These are phyloP conservation scores for Drosophila gaucha DNA, from an alignment of 2,888 invertebrate species.

Conservation along the genomic window DNA sequence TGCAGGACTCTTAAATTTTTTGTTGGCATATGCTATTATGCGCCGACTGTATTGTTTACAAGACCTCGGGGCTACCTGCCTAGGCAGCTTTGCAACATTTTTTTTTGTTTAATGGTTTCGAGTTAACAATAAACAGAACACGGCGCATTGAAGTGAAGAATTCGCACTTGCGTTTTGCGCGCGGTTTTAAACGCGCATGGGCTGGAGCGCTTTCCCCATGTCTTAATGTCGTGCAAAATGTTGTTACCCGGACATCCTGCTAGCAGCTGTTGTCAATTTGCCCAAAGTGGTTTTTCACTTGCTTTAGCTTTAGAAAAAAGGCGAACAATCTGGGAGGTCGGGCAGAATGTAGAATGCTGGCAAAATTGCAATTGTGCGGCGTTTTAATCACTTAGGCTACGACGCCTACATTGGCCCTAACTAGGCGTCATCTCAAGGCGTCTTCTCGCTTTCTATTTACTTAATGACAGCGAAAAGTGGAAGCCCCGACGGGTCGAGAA, in stretches of 20 bases:
- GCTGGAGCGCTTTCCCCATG: slow-evolving; percentile 36
- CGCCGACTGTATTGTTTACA: slow-evolving; percentile 69
- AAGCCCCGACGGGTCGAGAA: slow-evolving; percentile 57
- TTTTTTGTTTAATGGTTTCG: slow-evolving; percentile 81
- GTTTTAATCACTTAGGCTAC: slow-evolving; percentile 82
- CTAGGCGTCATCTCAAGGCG: slow-evolving; percentile 47
- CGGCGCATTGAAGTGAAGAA: slow-evolving; percentile 81
- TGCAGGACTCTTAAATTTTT: slow-evolving; percentile 26
- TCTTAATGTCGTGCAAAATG: slow-evolving; percentile 54
- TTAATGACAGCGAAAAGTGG: slow-evolving; percentile 81
- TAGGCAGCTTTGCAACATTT: slow-evolving; percentile 67
- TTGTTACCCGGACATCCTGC: slow-evolving; percentile 70
- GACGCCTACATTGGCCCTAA: slow-evolving; percentile 73
- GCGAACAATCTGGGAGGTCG: slow-evolving; percentile 44
- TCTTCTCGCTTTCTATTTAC: slow-evolving; percentile 68
- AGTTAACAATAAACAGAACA: slow-evolving; percentile 48
- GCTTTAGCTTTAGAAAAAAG: slow-evolving; percentile 82
- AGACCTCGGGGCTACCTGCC: slow-evolving; percentile 59
- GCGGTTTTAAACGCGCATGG: slow-evolving; percentile 61
- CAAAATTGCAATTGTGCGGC: slow-evolving; percentile 72
- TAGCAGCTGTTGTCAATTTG: slow-evolving; percentile 81
- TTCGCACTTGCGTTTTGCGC: slow-evolving; percentile 78
- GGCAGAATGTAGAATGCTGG: slow-evolving; percentile 18
- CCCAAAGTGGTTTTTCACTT: slow-evolving; percentile 84
- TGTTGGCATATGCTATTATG: slow-evolving; percentile 62